Conservation (phyloP, 2,888 invertebrate genomes). For the Venusia cambrica region DNA sequence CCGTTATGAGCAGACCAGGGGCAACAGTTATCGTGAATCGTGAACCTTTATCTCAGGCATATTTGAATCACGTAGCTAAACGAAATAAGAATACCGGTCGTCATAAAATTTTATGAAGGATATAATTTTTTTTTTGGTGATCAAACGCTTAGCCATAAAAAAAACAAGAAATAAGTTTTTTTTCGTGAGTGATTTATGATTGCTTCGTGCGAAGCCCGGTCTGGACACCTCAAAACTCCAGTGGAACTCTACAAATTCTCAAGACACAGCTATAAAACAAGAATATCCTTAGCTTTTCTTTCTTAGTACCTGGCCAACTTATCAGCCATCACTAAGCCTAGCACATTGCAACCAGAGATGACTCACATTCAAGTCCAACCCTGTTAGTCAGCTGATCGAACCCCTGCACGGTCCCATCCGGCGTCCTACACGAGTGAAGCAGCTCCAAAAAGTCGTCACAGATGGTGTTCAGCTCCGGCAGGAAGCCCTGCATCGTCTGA, state of each 20-base stretch:
- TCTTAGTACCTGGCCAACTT: no score
- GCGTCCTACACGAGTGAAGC: constrained; percentile 78
- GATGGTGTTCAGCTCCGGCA: constrained; percentile 87
- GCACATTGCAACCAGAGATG: background rate
- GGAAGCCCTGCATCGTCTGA: constrained; percentile 86
- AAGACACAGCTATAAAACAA: no score
- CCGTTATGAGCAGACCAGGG: no score
- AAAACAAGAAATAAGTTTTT: no score
- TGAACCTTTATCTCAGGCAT: constrained; percentile 18
- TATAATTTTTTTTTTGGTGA: constrained; percentile 9
- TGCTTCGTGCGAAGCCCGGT: no score
- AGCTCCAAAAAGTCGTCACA: constrained; percentile 89
- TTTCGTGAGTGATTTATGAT: no score
- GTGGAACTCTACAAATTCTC: no score
- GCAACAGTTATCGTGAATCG: constrained; percentile 16
- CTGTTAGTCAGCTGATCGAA: constrained; percentile 89
- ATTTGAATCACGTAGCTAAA: constrained; percentile 19
- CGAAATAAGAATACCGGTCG: constrained; percentile 4
- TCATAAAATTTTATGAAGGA: constrained; percentile 22
- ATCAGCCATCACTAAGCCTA: no score
- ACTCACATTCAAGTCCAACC: constrained; percentile 89
- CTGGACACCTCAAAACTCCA: no score
- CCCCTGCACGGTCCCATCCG: constrained; percentile 73
- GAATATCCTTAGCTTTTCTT: no score
- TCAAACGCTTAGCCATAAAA: constrained; percentile 4